Evolutionary conservation across 1,140 invertebrate species (phyloP).

Genomic region (Onthophagus taurus): DNA sequence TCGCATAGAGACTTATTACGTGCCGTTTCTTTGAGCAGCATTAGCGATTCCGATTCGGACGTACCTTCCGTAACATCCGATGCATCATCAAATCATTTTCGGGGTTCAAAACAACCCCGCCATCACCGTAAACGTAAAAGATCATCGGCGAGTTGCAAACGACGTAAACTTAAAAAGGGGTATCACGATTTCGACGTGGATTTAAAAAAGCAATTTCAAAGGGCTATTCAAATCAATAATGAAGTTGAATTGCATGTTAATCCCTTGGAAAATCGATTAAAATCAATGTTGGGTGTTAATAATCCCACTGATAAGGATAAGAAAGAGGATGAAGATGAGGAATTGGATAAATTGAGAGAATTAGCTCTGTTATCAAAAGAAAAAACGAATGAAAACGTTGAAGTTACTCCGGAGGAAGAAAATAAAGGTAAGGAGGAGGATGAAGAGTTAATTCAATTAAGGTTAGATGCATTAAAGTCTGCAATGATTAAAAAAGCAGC

Average conservation of each 20-base stretch:
- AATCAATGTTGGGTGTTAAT: conserved; percentile 16
- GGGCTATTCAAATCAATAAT: conserved; percentile 26
- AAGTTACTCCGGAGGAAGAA: neutral
- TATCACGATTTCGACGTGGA: too few species aligned
- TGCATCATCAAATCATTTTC: neutral
- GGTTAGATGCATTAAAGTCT: conserved; percentile 33
- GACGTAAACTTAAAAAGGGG: too few species aligned
- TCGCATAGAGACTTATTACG: conserved; percentile 28
- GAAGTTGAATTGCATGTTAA: conserved; percentile 17
- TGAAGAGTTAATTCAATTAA: conserved; percentile 29
- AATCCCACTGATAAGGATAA: conserved; percentile 5
- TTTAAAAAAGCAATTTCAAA: conserved; percentile 27
- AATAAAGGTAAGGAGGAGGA: conserved; percentile 22
- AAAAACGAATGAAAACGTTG: neutral
- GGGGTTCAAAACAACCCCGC: conserved; percentile 6
- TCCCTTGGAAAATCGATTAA: conserved; percentile 20
- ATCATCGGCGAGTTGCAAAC: too few species aligned
- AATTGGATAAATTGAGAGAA: conserved; percentile 5
- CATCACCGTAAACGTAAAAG: conserved; percentile 11
- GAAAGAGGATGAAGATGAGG: conserved; percentile 11
- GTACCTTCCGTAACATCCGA: neutral
- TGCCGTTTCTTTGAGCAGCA: conserved; percentile 34
- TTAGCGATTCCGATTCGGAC: conserved; percentile 24
- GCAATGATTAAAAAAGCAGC: conserved; percentile 32
- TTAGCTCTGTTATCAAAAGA: conserved; percentile 10